Conservation (phyloP, 2,113 vertebrate genomes). For the Dendrocopos noguchii region DNA sequence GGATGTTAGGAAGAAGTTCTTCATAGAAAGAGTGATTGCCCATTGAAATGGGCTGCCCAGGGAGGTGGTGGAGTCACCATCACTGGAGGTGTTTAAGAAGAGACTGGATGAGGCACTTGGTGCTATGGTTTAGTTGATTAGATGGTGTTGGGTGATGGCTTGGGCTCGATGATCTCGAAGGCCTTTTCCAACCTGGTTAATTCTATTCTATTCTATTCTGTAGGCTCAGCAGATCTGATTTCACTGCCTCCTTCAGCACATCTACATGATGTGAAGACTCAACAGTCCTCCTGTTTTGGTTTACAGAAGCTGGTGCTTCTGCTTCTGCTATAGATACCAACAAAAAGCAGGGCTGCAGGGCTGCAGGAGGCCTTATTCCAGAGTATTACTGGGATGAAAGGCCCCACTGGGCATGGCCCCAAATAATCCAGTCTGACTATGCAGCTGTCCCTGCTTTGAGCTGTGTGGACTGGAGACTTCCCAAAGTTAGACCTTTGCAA, state of each 20-base stretch:
- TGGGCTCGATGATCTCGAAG: no score
- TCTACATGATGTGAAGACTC: neutral
- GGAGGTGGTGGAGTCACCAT: no score
- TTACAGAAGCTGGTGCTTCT: neutral
- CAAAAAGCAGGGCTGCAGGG: neutral
- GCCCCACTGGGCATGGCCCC: neutral
- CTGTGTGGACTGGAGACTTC: neutral
- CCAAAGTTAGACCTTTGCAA: neutral
- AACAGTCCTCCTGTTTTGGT: neutral
- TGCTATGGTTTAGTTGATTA: no score
- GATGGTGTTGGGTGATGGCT: no score
- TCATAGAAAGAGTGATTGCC: no score
- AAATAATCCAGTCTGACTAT: neutral
- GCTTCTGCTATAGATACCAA: neutral
- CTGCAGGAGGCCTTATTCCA: neutral
- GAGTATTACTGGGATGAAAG: neutral
- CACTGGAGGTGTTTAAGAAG: no score
- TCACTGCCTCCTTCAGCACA: neutral
- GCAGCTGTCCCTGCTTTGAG: neutral
- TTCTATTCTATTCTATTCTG: neutral
- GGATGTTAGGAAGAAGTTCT: no score
- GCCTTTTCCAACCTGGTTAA: no score
- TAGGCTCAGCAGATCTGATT: slow-evolving; percentile 25
- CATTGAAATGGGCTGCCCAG: no score
- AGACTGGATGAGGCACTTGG: no score